A percentile compares a stretch with the other conserved stretches of the same genome.
Conservation (phyloP, 1,140 invertebrate species). For the Anoplolepis gracilipes region DNA sequence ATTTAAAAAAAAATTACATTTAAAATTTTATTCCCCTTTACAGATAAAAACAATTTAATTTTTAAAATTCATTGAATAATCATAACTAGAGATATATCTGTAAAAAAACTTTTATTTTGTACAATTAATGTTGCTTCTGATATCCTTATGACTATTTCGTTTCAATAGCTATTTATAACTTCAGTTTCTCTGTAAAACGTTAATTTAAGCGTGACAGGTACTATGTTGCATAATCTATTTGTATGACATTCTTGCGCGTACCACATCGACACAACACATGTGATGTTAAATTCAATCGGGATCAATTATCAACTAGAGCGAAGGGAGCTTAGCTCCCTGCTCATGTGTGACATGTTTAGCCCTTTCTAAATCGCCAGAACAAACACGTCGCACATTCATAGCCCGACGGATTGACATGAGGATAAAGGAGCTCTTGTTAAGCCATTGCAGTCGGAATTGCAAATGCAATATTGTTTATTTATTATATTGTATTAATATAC, state of each 20-base stretch:
- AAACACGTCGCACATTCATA: constrained; percentile 41
- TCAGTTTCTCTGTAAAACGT: constrained; percentile 23
- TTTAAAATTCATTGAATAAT: not conserved
- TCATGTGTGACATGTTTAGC: constrained; percentile 49
- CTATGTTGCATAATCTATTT: constrained; percentile 40
- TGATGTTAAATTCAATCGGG: constrained; percentile 61
- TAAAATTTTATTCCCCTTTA: not conserved
- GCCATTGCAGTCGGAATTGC: constrained; percentile 12
- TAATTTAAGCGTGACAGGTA: constrained; percentile 48
- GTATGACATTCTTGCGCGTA: constrained; percentile 38
- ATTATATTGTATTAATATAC: not conserved
- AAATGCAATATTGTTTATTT: constrained; percentile 30
- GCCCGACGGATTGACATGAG: constrained; percentile 45
- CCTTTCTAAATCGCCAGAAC: constrained; percentile 53
- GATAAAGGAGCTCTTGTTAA: constrained; percentile 50
- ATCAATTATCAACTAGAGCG: constrained; percentile 59
- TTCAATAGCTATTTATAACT: constrained; percentile 22
- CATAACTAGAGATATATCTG: not conserved
- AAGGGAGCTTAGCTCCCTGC: constrained; percentile 43
- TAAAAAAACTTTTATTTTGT: not conserved
- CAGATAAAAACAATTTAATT: not conserved
- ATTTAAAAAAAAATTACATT: not conserved
- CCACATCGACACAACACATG: constrained; percentile 38
- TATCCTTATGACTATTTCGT: constrained; percentile 2
- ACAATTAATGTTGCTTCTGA: not conserved